phyloP scores from a whole-genome alignment of 2,113 vertebrate species.

The Ariopsis seemanni region DNA sequence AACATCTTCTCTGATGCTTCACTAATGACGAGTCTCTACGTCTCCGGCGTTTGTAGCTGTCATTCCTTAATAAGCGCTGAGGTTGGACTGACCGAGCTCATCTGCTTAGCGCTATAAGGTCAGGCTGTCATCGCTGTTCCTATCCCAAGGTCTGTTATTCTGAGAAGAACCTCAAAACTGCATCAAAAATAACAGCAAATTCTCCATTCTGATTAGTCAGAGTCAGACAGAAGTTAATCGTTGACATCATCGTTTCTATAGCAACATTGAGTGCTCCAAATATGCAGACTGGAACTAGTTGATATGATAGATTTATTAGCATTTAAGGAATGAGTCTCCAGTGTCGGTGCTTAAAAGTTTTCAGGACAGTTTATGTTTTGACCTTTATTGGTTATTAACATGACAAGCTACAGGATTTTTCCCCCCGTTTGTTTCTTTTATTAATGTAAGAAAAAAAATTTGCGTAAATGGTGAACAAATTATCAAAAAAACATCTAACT shows the following conservation, averaged over 20 bases:
- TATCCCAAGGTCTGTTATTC: background rate
- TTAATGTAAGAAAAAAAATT: background rate
- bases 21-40: conserved; percentile 39
- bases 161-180: background rate
- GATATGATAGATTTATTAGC: background rate
- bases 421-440: background rate
- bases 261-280: too few relatives aligned
- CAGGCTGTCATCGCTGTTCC: conserved; percentile 26
- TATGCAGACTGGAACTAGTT: background rate
- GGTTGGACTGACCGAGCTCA: conserved; percentile 17
- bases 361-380: background rate
- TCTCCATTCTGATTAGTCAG: background rate
- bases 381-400: background rate
- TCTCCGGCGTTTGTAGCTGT: conserved; percentile 13
- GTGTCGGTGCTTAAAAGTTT: background rate
- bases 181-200: background rate
- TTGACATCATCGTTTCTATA: background rate
- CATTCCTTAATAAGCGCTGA: conserved; percentile 24
- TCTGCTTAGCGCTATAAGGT: conserved; percentile 42
- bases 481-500: background rate
- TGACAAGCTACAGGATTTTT: background rate
- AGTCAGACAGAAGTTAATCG: background rate
- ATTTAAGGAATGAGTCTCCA: background rate
- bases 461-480: too few relatives aligned
- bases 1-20: conserved; percentile 36